These are phyloP conservation scores for Polydrusus tereticollis DNA, from an alignment of 2,888 invertebrate genomes.

Conservation along the genomic window DNA sequence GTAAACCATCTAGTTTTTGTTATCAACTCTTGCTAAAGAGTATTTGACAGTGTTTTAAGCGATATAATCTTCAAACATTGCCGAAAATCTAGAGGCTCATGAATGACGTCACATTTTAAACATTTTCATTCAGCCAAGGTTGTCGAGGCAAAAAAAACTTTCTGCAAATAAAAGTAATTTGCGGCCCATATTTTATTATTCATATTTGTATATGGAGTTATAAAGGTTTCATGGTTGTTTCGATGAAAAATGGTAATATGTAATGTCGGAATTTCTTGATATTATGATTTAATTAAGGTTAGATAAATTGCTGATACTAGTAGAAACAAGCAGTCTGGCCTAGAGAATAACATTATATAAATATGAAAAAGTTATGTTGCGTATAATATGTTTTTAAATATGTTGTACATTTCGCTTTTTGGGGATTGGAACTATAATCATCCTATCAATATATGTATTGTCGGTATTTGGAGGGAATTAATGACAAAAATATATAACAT, in stretches of 20 bases:
- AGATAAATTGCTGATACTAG: conserved; percentile 1
- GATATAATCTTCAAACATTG: background rate
- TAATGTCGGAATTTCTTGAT: background rate
- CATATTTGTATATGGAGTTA: conserved; percentile 6
- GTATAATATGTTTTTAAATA: background rate
- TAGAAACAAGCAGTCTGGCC: background rate
- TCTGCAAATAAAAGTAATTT: background rate
- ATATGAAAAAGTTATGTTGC: background rate
- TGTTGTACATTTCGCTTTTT: background rate
- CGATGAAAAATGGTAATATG: background rate
- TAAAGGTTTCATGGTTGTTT: background rate
- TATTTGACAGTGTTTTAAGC: background rate
- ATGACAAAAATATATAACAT: too few relatives aligned
- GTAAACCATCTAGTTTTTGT: background rate
- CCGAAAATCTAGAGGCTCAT: background rate
- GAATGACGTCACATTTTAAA: background rate
- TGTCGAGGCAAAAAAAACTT: background rate
- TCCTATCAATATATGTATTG: too few relatives aligned
- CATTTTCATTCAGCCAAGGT: background rate
- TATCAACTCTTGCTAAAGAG: background rate
- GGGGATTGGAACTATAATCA: too few relatives aligned
- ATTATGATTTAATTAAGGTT: conserved; percentile 11
- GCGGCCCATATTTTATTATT: conserved; percentile 3
- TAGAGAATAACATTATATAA: conserved; percentile 5
- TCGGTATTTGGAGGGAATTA: too few relatives aligned